These are phyloP conservation scores for Chelmon rostratus DNA, from an alignment of 2,797 vertebrate genomes.

Conservation along the genomic window DNA sequence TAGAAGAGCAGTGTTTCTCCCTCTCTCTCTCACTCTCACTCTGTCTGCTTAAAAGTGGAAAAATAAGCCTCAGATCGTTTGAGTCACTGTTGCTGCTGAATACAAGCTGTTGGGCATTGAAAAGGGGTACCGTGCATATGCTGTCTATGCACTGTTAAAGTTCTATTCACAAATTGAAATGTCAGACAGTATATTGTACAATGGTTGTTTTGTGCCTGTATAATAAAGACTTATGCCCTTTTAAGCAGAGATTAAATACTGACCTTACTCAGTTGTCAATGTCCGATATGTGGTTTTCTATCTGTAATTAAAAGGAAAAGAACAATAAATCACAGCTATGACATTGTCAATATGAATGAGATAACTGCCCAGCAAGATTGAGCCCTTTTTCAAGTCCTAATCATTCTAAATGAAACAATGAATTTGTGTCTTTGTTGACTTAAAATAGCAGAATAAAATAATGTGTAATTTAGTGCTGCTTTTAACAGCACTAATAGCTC, in stretches of 20 bases:
- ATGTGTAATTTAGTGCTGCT: too few relatives aligned
- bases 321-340: background rate
- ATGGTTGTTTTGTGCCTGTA: background rate
- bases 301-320: slow-evolving; percentile 75
- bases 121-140: background rate
- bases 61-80: slow-evolving; percentile 16
- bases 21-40: slow-evolving; percentile 22
- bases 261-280: slow-evolving; percentile 86
- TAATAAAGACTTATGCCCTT: background rate
- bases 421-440: background rate
- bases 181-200: background rate
- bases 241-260: slow-evolving; percentile 53
- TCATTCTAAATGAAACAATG: background rate
- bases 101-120: background rate
- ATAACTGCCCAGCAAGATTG: background rate
- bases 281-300: slow-evolving; percentile 85
- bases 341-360: background rate
- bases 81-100: background rate
- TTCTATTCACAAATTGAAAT: background rate
- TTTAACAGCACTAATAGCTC: too few relatives aligned
- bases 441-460: too few relatives aligned
- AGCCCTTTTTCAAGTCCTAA: background rate
- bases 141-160: background rate
- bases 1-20: slow-evolving; percentile 39
- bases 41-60: slow-evolving; percentile 8